Base-by-base conservation (phyloP, 2,113 vertebrate genomes). In the Notiomystis cincta region DNA sequence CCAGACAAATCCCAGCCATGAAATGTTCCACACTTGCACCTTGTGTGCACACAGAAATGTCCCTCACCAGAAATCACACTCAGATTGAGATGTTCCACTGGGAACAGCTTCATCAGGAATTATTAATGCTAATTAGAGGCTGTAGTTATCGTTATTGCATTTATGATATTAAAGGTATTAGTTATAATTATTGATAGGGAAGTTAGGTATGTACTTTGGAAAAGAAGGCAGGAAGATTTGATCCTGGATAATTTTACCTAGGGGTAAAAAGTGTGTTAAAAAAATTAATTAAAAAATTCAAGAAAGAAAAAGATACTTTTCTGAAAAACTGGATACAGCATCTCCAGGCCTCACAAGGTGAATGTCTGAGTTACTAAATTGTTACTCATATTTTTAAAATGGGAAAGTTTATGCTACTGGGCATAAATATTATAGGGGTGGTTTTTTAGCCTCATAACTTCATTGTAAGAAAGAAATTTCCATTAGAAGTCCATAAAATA, bases 401-500 rank as follows among this genome's bases (percentile, higher is more conserved):
- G 38, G 24, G 72, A 89, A 91, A 78, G 7, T 18, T 12, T 27
- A 83, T 38, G 45, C 44, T 56, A 57, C 45, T 61, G 73, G 30
- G 60, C 91, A 84, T 60, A 86, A 70, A 19, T 91, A 30, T 91
- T 89, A 77, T 51, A 64, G 37, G 15, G 1, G 14, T 1, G n/a
- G n/a, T 1, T 40, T 51, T 82, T 94, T 85, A 80, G 30, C 78
- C 24, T 67, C 5, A 3, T 10, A 73, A 45, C 38, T 82, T 97
- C 87, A 92, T 73, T 86, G 94, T 77, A 67, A 96, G 93, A 95
- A 95, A 92, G 91, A 96, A 94, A 90, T 73, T 95, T 95, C 47
- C 65, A 93, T 95, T 76, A 87, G 71, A 93, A 92, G 73, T 86
- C 92, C 57, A 90, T 96, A 92, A 97, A 97, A 91, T 83, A 89